These are phyloP conservation scores for Perodicticus potto DNA, from an alignment of 2,797 vertebrate genomes.

Conservation along the genomic window DNA sequence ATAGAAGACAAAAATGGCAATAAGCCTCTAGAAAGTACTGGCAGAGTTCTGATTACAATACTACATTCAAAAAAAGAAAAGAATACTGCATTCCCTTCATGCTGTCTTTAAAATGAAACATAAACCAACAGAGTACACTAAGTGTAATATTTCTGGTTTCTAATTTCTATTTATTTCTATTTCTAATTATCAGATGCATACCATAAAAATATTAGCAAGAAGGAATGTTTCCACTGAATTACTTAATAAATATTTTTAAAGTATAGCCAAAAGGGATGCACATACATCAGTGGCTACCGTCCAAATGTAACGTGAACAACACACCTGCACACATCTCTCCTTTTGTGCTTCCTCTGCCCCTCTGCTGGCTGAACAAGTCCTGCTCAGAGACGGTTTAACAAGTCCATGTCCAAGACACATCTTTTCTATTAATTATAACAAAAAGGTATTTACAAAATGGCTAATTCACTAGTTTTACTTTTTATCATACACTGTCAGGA, in stretches of 20 bases:
- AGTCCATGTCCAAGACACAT: conserved; percentile 19
- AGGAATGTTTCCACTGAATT: background rate
- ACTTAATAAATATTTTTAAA: background rate
- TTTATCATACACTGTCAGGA: background rate
- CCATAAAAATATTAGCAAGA: conserved; percentile 19
- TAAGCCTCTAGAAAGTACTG: conserved; percentile 53
- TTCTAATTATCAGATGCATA: conserved; percentile 9
- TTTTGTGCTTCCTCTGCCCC: background rate
- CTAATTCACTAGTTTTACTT: conserved; percentile 47
- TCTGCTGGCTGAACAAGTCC: conserved; percentile 6
- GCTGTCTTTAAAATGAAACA: conserved; percentile 56
- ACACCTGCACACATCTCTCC: background rate
- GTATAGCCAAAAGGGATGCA: background rate
- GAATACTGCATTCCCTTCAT: conserved; percentile 28
- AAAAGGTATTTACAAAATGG: conserved; percentile 25
- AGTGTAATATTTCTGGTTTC: background rate
- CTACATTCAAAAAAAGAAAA: background rate
- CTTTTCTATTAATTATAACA: background rate
- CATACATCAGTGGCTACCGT: background rate
- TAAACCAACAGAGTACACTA: conserved; percentile 53
- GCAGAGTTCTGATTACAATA: conserved; percentile 57
- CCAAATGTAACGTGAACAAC: background rate
- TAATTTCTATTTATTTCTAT: too few species aligned
- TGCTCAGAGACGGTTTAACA: background rate
- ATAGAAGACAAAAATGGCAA: conserved; percentile 67